phyloP scores from a whole-genome alignment of 2,113 vertebrate genomes.

The Thermophis baileyi region DNA sequence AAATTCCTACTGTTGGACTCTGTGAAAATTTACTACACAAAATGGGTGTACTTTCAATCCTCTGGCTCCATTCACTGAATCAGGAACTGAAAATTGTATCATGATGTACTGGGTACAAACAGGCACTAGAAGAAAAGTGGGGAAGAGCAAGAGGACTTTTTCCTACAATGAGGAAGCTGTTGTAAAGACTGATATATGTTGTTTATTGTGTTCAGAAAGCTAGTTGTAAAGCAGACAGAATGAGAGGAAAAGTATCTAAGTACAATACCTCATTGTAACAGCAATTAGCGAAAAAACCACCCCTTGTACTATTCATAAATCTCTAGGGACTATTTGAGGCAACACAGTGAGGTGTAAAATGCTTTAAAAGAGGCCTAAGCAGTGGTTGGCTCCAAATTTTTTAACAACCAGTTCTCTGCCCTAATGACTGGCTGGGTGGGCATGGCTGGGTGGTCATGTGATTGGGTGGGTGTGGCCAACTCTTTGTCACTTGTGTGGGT shows the following conservation, averaged over 20 bases:
- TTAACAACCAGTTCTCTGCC: too few relatives aligned
- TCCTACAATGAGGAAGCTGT: neutral
- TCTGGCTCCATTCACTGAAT: neutral
- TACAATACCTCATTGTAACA: neutral
- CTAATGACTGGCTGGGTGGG: too few relatives aligned
- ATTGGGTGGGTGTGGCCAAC: too few relatives aligned
- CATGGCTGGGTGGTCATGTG: too few relatives aligned
- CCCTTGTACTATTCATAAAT: too few relatives aligned
- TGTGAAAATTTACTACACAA: neutral
- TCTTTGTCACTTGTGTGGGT: too few relatives aligned
- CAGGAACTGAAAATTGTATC: neutral
- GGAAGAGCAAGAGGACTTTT: neutral
- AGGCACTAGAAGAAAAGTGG: neutral
- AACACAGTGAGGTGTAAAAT: neutral
- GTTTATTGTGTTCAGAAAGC: neutral
- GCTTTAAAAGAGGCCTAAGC: neutral
- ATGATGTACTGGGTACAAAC: neutral
- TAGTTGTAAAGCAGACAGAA: neutral
- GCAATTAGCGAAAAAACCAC: neutral
- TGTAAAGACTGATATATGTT: neutral
- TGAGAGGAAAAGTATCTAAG: neutral
- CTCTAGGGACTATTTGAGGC: neutral
- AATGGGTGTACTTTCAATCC: neutral
- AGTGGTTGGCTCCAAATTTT: too few relatives aligned
- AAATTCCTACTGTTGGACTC: neutral